Base-by-base conservation (phyloP, 2,113 vertebrate genomes). In the Phyllostomus hastatus region DNA sequence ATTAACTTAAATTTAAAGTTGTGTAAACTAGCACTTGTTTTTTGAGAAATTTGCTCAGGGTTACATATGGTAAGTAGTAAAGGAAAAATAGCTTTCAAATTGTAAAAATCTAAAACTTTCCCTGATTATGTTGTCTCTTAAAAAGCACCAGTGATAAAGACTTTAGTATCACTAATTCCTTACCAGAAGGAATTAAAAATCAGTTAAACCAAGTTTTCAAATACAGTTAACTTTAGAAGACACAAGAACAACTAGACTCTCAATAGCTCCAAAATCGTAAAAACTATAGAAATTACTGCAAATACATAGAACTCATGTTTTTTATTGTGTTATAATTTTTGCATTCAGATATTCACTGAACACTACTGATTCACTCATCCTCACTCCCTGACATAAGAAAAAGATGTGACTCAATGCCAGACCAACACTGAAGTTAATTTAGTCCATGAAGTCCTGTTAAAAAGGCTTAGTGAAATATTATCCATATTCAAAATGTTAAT, bases 401-500 rank as follows among this genome's bases (percentile, higher is more conserved):
- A 80, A 89, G 7, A 22, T 46, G 2, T 50, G 61, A 66, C 41
- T 67, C 54, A 24, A 10, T 28, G n/a, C 9, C 67, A 95, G 72
- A n/a, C 26, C 19, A 41, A 93, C 79, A 78, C 38, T 38, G 48
- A 92, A n/a, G 8, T 89, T 26, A 83, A 52, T 12, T 86, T 57
- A 93, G 69, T 28, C 26, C 73, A 83, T 70, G 28, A 83, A 64
- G 33, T 82, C 57, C 33, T 35, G 4, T 67, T 95, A 86, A 95
- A 75, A 72, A 73, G 48, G 33, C 26, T 48, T 69, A 86, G 61
- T 38, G 89, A 95, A 91, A 75, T 59, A 80, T 38, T 57, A 59
- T 28, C 4, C 28, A n/a, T 67, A 83, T 46, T 95, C 43, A 46
- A 94, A 92, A 96, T 48, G 73, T 93, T 92, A 91, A 86, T 97